Conservation (phyloP, 2,797 vertebrate species). For the Pipistrellus pygmaeus region DNA sequence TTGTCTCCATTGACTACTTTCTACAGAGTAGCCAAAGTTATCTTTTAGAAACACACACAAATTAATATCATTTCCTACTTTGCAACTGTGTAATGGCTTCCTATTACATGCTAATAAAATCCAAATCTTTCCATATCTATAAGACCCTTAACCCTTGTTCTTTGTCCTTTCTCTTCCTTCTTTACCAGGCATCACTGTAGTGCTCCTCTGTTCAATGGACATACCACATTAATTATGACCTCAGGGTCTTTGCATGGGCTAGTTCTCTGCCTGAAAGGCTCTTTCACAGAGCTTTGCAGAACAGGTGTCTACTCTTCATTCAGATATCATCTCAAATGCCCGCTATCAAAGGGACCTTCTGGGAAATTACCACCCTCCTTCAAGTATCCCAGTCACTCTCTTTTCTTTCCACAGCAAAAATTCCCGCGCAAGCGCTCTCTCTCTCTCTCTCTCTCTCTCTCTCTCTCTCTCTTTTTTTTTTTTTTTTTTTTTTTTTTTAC, state of each 20-base stretch:
- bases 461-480: too few species aligned
- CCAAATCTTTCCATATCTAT: background rate
- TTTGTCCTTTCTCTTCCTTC: background rate
- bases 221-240: background rate
- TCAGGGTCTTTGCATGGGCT: background rate
- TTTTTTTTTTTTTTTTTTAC: background rate
- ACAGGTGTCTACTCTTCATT: background rate
- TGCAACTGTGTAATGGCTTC: background rate
- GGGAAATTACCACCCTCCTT: background rate
- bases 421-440: background rate
- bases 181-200: background rate
- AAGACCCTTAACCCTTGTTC: background rate
- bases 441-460: too few species aligned
- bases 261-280: background rate
- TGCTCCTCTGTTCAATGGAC: background rate
- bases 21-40: background rate
- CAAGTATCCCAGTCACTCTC: background rate
- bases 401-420: background rate
- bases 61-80: background rate
- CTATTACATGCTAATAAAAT: background rate
- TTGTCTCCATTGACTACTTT: background rate
- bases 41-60: background rate
- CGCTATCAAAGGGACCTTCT: background rate
- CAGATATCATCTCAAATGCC: background rate
- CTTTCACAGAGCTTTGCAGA: background rate